phyloP scores from a whole-genome alignment of 2,888 invertebrate genomes.

The Noctuana brunneofusca region DNA sequence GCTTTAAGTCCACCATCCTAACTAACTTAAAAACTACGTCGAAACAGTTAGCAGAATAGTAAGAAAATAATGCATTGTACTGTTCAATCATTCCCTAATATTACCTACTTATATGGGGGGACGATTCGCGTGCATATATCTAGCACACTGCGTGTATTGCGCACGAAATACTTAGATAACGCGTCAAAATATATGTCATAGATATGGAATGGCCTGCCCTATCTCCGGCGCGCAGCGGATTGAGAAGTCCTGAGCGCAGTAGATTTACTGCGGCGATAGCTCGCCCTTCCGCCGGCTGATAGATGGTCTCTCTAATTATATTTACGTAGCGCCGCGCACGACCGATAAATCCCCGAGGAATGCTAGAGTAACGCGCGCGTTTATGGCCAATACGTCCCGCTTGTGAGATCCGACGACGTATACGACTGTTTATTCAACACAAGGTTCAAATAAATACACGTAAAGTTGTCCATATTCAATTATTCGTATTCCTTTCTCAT shows the following conservation, averaged over 20 bases:
- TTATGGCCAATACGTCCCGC: slow-evolving; percentile 58
- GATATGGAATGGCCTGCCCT: not conserved
- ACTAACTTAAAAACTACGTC: too few relatives aligned
- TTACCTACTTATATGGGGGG: too few relatives aligned
- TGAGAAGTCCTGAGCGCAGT: slow-evolving; percentile 70
- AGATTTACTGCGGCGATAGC: slow-evolving; percentile 77
- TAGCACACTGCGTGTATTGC: not conserved
- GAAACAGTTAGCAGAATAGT: too few relatives aligned
- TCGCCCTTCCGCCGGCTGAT: slow-evolving; percentile 78
- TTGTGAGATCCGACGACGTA: slow-evolving; percentile 59
- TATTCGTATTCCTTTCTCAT: not conserved
- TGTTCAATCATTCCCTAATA: too few relatives aligned
- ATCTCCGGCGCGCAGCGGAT: slow-evolving; percentile 53
- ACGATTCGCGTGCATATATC: too few relatives aligned
- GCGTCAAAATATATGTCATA: slow-evolving; percentile 5
- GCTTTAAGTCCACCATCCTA: too few relatives aligned
- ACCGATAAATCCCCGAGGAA: slow-evolving; percentile 71
- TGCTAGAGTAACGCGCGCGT: slow-evolving; percentile 69
- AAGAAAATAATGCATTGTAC: too few relatives aligned
- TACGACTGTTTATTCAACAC: slow-evolving; percentile 42
- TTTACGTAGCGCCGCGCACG: slow-evolving; percentile 73
- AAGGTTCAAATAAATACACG: not conserved
- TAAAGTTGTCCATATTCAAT: not conserved
- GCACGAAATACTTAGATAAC: slow-evolving; percentile 3
- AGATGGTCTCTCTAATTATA: slow-evolving; percentile 81